These are phyloP conservation scores for Cantharis nigra DNA, from an alignment of 2,888 invertebrate genomes.

Conservation along the genomic window DNA sequence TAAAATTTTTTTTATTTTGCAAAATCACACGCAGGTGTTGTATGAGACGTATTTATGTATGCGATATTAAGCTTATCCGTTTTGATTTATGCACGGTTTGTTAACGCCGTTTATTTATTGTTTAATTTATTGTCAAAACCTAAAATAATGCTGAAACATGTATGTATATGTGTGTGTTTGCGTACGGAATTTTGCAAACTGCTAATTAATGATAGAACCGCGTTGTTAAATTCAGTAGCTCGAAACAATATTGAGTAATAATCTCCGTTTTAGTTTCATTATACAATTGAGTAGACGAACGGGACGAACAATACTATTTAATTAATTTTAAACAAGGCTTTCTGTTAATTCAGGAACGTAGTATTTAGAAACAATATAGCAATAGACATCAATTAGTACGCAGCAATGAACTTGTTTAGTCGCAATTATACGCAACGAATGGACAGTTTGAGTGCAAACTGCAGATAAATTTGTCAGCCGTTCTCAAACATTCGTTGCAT, in stretches of 20 bases:
- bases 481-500: constrained; percentile 19
- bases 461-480: constrained; percentile 47
- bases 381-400: constrained; percentile 57
- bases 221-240: constrained; percentile 29
- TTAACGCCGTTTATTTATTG: constrained; percentile 43
- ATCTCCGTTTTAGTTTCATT: constrained; percentile 30
- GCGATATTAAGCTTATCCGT: constrained; percentile 40
- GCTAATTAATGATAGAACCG: constrained; percentile 27
- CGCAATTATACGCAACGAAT: constrained; percentile 56
- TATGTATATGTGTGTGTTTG: constrained; percentile 18
- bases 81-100: constrained; percentile 42
- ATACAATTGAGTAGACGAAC: constrained; percentile 26
- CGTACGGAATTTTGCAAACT: constrained; percentile 23
- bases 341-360: constrained; percentile 36
- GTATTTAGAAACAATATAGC: constrained; percentile 55
- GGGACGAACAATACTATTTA: constrained; percentile 47
- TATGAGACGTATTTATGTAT: constrained; percentile 32
- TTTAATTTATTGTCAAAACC: constrained; percentile 37
- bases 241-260: constrained; percentile 26
- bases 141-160: constrained; percentile 26
- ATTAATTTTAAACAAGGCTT: constrained; percentile 49
- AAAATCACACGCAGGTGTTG: constrained; percentile 50
- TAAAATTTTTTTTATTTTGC: constrained; percentile 50
- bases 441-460: constrained; percentile 51
- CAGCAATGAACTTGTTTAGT: constrained; percentile 57